Conservation (phyloP, 2,113 vertebrate genomes). For the Myotis brandtii region DNA sequence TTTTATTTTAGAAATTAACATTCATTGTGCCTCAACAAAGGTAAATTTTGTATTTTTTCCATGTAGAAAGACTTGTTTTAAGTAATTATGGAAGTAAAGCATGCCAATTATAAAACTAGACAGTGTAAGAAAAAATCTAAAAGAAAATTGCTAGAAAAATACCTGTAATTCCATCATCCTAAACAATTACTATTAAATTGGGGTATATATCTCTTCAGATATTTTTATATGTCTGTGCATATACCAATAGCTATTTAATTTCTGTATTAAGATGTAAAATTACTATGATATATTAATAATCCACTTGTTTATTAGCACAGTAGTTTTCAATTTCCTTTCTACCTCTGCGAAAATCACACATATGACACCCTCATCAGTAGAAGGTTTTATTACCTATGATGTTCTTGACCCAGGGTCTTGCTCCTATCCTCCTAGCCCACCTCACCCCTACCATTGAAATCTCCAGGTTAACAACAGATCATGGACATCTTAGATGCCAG, state of each 20-base stretch:
- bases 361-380: neutral
- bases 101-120: slow-evolving; percentile 3
- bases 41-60: neutral
- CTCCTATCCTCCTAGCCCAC: too few species aligned
- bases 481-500: neutral
- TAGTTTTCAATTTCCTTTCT: neutral
- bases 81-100: neutral
- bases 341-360: neutral
- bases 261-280: neutral
- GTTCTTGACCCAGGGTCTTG: neutral
- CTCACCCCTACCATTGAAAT: neutral
- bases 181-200: neutral
- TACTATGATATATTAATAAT: neutral
- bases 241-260: neutral
- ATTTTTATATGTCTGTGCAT: neutral
- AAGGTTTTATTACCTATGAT: neutral
- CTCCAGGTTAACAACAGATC: neutral
- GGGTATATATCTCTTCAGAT: neutral
- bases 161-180: neutral
- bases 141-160: slow-evolving; percentile 1
- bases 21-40: neutral
- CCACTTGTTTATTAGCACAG: neutral
- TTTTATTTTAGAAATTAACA: slow-evolving; percentile 41
- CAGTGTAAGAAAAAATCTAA: neutral
- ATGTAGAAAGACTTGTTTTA: neutral